phyloP scores from a whole-genome alignment of 1,140 invertebrate genomes.

The Gerris buenoi region DNA sequence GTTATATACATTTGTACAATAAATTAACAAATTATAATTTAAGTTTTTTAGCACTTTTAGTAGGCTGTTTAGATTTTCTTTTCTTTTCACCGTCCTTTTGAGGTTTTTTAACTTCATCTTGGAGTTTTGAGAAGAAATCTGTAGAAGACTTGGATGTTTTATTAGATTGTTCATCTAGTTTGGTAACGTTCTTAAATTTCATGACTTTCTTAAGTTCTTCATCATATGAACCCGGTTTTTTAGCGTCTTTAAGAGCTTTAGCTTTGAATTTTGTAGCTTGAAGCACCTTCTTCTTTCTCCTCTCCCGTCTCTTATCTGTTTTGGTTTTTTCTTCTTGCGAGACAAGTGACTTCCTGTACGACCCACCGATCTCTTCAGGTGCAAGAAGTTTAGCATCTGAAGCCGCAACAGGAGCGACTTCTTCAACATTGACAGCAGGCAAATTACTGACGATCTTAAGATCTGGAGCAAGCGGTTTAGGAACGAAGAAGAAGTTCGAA shows the following conservation, averaged over 20 bases:
- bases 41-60: background rate
- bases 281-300: constrained; percentile 69
- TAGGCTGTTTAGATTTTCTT: background rate
- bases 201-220: constrained; percentile 8
- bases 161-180: constrained; percentile 33
- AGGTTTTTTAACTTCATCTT: constrained; percentile 30
- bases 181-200: constrained; percentile 26
- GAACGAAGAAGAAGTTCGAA: constrained; percentile 87
- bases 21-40: background rate
- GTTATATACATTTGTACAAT: no score
- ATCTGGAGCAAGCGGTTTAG: constrained; percentile 68
- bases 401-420: constrained; percentile 76
- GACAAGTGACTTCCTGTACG: constrained; percentile 51
- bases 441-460: constrained; percentile 81
- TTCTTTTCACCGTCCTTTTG: background rate
- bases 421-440: constrained; percentile 84
- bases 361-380: constrained; percentile 82
- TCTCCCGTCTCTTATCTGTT: constrained; percentile 79
- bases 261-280: constrained; percentile 45
- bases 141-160: constrained; percentile 59
- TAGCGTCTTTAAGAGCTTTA: constrained; percentile 13
- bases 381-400: constrained; percentile 76
- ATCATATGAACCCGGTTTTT: constrained; percentile 4
- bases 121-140: constrained; percentile 64
- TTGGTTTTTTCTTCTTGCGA: constrained; percentile 62